These are phyloP conservation scores for Chlorodrepanis virens DNA, from an alignment of 2,113 vertebrate species.

Conservation along the genomic window DNA sequence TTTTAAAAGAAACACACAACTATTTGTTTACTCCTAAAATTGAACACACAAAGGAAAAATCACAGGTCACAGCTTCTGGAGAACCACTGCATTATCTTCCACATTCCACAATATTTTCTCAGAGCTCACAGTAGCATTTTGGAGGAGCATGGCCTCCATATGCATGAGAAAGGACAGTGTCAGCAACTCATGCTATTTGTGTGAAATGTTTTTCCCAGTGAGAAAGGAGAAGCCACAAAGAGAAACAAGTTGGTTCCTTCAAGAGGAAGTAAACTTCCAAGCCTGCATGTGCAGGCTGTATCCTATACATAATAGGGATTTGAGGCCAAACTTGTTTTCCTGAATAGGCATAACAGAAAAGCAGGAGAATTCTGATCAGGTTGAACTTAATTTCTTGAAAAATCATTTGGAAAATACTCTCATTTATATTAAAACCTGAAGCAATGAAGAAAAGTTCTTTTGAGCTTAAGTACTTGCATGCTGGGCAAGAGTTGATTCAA, in stretches of 20 bases:
- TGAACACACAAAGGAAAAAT: not conserved
- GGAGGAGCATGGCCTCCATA: not conserved
- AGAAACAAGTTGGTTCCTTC: not conserved
- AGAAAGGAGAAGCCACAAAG: not conserved
- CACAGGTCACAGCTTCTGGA: not conserved
- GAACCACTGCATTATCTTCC: not conserved
- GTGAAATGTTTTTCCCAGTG: not conserved
- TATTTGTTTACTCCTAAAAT: not conserved
- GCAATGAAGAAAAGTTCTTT: not conserved
- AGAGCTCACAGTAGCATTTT: not conserved
- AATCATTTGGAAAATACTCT: not conserved
- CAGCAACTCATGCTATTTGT: not conserved
- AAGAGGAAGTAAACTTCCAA: not conserved
- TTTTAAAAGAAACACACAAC: not conserved
- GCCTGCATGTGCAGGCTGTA: not conserved
- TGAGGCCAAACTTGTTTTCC: not conserved
- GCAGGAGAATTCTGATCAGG: not conserved
- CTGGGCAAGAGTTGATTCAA: not conserved
- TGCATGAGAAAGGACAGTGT: not conserved
- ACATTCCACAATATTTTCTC: not conserved
- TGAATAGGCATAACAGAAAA: not conserved
- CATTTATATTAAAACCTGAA: not conserved
- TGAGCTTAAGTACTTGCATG: not conserved
- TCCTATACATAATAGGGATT: not conserved
- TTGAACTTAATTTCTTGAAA: not conserved